Percentiles rank a stretch among this genome's conserved stretches.
These are phyloP conservation scores for Troides helena DNA, from an alignment of 2,888 invertebrate genomes.

Conservation along the genomic window DNA sequence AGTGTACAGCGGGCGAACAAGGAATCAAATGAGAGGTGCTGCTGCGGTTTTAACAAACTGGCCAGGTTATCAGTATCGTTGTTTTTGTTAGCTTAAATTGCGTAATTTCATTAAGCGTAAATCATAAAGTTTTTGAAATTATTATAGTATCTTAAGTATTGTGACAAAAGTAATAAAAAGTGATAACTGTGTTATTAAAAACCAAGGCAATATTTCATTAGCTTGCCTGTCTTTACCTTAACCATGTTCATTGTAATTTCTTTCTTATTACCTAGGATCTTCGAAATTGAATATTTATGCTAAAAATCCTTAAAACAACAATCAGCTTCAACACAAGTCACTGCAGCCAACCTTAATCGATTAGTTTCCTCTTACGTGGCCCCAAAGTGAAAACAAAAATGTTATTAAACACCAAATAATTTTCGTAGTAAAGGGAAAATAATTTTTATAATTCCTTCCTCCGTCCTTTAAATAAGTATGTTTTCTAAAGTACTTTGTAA, in stretches of 20 bases:
- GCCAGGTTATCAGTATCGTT: slow-evolving; percentile 53
- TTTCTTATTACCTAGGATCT: too few relatives aligned
- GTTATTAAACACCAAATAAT: too few relatives aligned
- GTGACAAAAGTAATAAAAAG: neutral
- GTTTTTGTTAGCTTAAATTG: neutral
- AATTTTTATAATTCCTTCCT: too few relatives aligned
- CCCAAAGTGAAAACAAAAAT: too few relatives aligned
- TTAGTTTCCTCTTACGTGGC: too few relatives aligned
- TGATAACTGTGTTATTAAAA: neutral
- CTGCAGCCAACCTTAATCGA: too few relatives aligned
- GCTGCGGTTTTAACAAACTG: slow-evolving; percentile 59
- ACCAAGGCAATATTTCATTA: neutral
- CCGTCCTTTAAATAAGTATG: too few relatives aligned
- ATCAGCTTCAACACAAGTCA: too few relatives aligned
- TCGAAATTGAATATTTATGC: too few relatives aligned
- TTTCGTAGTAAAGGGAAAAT: too few relatives aligned
- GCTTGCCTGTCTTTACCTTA: neutral
- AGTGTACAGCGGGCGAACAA: slow-evolving; percentile 47
- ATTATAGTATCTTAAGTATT: neutral
- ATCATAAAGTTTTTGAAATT: neutral
- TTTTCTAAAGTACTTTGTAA: too few relatives aligned
- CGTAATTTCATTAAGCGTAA: neutral
- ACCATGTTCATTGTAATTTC: neutral
- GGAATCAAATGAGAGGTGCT: slow-evolving; percentile 57
- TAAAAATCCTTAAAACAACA: too few relatives aligned